Percentiles rank a stretch among this genome's conserved stretches.
Evolutionary conservation across 2,888 invertebrate species (phyloP).

Genomic region (Drosophila prostipennis): DNA sequence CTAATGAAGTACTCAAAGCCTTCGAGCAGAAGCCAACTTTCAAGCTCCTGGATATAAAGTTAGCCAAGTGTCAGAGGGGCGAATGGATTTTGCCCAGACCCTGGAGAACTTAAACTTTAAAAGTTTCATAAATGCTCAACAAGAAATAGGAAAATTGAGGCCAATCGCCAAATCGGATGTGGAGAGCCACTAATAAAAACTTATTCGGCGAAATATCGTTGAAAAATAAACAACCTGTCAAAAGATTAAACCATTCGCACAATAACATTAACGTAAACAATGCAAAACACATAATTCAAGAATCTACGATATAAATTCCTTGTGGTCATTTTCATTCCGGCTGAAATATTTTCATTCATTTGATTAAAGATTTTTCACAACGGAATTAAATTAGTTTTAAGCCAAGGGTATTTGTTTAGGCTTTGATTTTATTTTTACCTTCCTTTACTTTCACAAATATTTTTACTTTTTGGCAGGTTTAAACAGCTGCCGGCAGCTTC

Average conservation of each 20-base stretch:
- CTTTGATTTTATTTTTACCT: too few species aligned
- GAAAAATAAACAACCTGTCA: conserved; percentile 16
- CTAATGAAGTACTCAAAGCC: conserved; percentile 75
- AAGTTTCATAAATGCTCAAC: conserved; percentile 42
- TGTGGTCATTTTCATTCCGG: conserved; percentile 1
- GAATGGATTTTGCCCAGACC: conserved; percentile 9
- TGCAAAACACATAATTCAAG: neutral
- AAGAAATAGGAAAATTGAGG: conserved; percentile 25
- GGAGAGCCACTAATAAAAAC: neutral
- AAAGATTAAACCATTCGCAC: conserved; percentile 23
- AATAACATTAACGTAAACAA: conserved; percentile 28
- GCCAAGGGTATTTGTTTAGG: neutral
- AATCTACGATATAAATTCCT: conserved; percentile 7
- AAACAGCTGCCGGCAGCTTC: conserved; percentile 2
- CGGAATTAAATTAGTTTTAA: neutral
- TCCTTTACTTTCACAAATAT: neutral
- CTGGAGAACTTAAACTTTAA: conserved; percentile 35
- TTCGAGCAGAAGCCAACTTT: conserved; percentile 44
- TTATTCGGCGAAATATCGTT: neutral
- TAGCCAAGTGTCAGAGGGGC: conserved; percentile 14
- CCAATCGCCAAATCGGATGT: conserved; percentile 35
- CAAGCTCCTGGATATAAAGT: conserved; percentile 34
- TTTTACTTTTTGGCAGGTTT: conserved; percentile 9
- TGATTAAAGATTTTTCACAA: neutral
- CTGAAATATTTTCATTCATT: conserved; percentile 4